Conservation (phyloP, 2,113 vertebrate genomes). For the Turnix velox region DNA sequence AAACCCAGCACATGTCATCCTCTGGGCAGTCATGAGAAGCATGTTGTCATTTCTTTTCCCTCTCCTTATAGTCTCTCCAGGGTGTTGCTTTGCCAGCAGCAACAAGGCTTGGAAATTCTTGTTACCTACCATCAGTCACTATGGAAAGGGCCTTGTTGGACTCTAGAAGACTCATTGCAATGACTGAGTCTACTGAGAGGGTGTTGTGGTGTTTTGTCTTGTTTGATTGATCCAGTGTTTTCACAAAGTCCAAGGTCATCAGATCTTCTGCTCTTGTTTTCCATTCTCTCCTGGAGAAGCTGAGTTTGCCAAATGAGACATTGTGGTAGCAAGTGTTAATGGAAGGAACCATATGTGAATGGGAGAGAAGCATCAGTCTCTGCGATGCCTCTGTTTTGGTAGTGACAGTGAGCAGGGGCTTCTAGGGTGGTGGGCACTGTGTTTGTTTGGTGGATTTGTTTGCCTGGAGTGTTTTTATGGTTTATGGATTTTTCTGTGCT, state of each 20-base stretch:
- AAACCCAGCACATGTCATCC: neutral
- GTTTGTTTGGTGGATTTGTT: neutral
- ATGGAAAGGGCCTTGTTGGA: neutral
- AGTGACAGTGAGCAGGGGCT: neutral
- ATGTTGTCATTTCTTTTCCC: neutral
- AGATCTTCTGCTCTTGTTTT: neutral
- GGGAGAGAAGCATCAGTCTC: neutral
- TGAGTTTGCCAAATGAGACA: neutral
- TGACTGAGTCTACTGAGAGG: neutral
- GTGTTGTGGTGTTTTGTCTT: neutral
- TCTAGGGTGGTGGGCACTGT: neutral
- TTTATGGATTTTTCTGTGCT: neutral
- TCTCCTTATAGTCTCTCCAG: neutral
- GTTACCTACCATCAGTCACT: neutral
- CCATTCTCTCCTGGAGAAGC: neutral
- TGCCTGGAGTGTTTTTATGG: neutral
- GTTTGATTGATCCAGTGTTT: neutral
- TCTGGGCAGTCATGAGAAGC: neutral
- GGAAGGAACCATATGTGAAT: neutral
- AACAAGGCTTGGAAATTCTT: neutral
- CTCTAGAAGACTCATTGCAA: neutral
- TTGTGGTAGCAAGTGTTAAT: fast-evolving
- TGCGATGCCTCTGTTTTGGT: neutral
- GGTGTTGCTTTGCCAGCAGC: neutral
- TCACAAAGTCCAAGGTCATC: neutral